These are phyloP conservation scores for Paralichthys olivaceus DNA, from an alignment of 2,113 vertebrate genomes.

Conservation along the genomic window DNA sequence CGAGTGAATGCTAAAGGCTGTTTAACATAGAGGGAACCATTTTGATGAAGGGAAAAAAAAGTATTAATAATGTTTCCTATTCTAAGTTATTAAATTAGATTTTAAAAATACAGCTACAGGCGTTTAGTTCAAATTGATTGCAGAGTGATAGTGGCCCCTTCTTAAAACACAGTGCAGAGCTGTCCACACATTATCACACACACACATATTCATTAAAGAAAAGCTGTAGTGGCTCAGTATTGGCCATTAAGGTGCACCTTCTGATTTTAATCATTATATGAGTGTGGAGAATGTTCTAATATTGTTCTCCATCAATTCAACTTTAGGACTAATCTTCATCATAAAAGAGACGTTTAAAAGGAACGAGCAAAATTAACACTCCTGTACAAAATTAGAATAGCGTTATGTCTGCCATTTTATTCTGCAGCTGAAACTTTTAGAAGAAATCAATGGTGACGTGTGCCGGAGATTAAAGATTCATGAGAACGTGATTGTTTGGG, in stretches of 20 bases:
- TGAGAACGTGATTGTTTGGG: slow-evolving; percentile 50
- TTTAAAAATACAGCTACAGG: slow-evolving; percentile 98
- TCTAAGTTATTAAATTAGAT: slow-evolving; percentile 99
- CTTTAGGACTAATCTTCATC: slow-evolving; percentile 78
- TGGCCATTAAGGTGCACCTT: slow-evolving; percentile 79
- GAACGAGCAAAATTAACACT: slow-evolving; percentile 73
- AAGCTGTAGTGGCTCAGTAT: slow-evolving; percentile 75
- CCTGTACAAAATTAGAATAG: slow-evolving; percentile 77
- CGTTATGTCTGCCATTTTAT: slow-evolving; percentile 62
- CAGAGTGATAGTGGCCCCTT: slow-evolving; percentile 93
- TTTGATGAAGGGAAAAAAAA: slow-evolving; percentile 93
- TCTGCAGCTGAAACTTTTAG: slow-evolving; percentile 50
- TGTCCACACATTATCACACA: slow-evolving; percentile 72
- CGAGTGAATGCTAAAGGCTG: slow-evolving; percentile 97
- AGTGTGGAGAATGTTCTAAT: slow-evolving; percentile 75
- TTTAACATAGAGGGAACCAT: slow-evolving; percentile 97
- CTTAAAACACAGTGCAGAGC: slow-evolving; percentile 84
- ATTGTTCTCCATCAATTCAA: slow-evolving; percentile 75
- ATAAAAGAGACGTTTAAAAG: slow-evolving; percentile 68
- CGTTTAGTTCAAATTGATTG: slow-evolving; percentile 98
- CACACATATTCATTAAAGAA: slow-evolving; percentile 74
- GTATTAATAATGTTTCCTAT: slow-evolving; percentile 99
- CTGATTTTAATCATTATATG: slow-evolving; percentile 83
- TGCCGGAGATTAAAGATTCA: slow-evolving; percentile 57
- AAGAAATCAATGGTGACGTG: slow-evolving; percentile 48